A percentile compares a stretch with the other conserved stretches of the same genome.
These are phyloP conservation scores for Sclerurus mexicanus DNA, from an alignment of 2,113 vertebrate species.

Conservation along the genomic window DNA sequence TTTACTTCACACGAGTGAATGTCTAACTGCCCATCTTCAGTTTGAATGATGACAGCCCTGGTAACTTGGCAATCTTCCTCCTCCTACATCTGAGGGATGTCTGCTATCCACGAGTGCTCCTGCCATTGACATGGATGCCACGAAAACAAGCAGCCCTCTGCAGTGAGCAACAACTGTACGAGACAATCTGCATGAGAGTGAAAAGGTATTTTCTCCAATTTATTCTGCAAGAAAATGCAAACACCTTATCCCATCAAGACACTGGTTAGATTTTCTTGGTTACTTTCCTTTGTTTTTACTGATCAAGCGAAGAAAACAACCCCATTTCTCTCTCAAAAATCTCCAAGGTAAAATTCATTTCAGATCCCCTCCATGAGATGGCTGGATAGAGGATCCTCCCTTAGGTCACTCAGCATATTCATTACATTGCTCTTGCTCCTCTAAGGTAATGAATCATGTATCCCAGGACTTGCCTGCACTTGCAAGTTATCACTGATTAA, in stretches of 20 bases:
- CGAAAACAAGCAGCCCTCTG: background rate
- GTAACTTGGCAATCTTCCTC: background rate
- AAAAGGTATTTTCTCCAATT: background rate
- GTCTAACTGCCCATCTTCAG: background rate
- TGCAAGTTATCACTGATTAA: conserved; percentile 23
- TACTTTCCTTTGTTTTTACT: background rate
- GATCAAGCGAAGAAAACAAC: background rate
- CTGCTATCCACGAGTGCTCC: background rate
- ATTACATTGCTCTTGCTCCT: background rate
- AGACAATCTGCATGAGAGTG: background rate
- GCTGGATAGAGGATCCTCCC: background rate
- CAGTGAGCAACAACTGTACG: background rate
- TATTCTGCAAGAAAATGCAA: background rate
- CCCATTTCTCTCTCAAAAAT: background rate
- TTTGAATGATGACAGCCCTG: background rate
- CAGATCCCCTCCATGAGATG: background rate
- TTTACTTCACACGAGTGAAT: background rate
- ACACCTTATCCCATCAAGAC: background rate
- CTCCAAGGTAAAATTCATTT: background rate
- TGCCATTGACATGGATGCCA: background rate
- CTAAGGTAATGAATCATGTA: background rate
- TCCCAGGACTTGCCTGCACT: conserved; percentile 4
- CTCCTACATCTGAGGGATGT: background rate
- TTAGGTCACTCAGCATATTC: background rate
- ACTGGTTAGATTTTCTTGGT: background rate